Conservation (phyloP, 2,113 vertebrate genomes). For the Vulpes vulpes region DNA sequence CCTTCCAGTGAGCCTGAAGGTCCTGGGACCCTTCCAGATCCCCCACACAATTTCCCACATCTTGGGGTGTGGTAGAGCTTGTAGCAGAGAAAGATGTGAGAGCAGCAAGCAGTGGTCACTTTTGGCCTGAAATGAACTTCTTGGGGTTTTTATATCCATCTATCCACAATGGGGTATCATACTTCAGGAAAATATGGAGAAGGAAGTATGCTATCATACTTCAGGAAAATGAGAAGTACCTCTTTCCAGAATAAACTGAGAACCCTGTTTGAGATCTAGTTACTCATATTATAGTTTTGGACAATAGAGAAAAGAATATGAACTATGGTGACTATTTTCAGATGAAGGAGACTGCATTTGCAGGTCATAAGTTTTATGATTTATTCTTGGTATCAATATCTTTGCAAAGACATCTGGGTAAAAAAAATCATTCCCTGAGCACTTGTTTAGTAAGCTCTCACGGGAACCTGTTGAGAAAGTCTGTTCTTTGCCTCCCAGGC, state of each 20-base stretch:
- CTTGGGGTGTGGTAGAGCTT: not conserved
- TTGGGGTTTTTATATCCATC: not conserved
- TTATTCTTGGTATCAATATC: not conserved
- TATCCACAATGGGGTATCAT: not conserved
- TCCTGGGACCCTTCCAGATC: not conserved
- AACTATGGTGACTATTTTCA: not conserved
- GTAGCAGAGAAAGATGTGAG: not conserved
- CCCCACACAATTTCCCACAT: not conserved
- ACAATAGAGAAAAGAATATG: not conserved
- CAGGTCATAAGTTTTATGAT: not conserved
- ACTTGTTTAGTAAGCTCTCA: not conserved
- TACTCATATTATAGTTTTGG: not conserved
- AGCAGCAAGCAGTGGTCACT: not conserved
- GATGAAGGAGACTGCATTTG: not conserved
- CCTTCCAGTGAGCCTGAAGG: not conserved
- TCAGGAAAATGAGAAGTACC: not conserved
- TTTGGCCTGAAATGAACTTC: not conserved
- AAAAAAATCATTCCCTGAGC: not conserved
- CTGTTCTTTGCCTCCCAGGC: not conserved
- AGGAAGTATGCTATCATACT: not conserved
- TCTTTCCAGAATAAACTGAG: not conserved
- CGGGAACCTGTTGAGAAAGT: not conserved
- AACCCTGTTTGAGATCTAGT: not conserved
- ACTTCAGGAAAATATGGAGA: not conserved
- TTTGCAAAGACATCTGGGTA: conserved; percentile 2